Percentiles rank a stretch among this genome's conserved stretches.
phyloP scores from a whole-genome alignment of 2,888 invertebrate genomes.

The Lordiphosa fenestrarum region DNA sequence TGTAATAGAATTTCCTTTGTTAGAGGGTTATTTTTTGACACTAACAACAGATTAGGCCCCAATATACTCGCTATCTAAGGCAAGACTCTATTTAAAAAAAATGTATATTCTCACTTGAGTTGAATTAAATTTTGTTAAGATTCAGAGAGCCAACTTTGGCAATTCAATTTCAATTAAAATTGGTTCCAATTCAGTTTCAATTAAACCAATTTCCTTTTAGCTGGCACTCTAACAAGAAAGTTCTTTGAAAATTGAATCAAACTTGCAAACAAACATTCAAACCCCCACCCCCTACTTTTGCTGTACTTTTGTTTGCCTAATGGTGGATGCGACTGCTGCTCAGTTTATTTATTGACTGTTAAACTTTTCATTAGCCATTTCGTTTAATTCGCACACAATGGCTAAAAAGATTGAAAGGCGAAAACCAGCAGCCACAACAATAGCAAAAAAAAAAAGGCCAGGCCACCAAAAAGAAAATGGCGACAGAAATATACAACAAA shows the following conservation, averaged over 20 bases:
- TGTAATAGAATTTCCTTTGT: no score
- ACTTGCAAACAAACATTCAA: constrained; percentile 5
- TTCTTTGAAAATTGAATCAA: neutral
- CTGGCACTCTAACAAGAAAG: no score
- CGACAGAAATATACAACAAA: constrained; percentile 34
- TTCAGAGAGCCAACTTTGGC: neutral
- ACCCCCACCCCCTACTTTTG: neutral
- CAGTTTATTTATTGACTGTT: constrained; percentile 72
- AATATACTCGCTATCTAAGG: no score
- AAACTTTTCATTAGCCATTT: constrained; percentile 76
- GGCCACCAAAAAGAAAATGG: constrained; percentile 27
- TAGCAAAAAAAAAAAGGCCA: constrained; percentile 25
- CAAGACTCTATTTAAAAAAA: neutral
- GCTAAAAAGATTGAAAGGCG: constrained; percentile 57
- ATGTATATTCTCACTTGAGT: neutral
- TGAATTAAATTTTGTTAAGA: neutral
- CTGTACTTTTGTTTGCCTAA: constrained; percentile 7
- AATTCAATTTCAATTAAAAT: constrained; percentile 1
- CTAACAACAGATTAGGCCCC: no score
- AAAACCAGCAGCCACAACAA: constrained; percentile 11
- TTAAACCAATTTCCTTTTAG: neutral
- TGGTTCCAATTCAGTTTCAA: neutral
- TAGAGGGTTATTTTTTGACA: no score
- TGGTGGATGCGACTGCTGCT: constrained; percentile 20
- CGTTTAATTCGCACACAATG: constrained; percentile 73